Evolutionary conservation across 2,113 vertebrate species (phyloP).

Genomic region (Vimba vimba): DNA sequence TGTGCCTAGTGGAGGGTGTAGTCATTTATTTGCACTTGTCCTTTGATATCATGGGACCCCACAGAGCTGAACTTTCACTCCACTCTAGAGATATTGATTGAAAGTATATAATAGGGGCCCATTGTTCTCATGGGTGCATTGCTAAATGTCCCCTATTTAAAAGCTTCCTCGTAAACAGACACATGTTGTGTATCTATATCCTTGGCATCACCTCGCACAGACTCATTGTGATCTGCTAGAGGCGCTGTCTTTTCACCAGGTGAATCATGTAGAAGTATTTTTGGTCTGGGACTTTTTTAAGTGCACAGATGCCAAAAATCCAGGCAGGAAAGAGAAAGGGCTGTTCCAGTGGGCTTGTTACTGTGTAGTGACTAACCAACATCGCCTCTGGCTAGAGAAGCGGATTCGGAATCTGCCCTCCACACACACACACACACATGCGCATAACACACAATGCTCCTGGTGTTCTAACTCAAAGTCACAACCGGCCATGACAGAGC

Average conservation of each 20-base stretch:
- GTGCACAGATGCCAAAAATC: constrained; percentile 31
- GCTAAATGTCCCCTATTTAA: constrained; percentile 18
- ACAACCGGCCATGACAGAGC: neutral
- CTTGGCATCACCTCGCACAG: neutral
- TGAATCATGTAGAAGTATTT: constrained; percentile 5
- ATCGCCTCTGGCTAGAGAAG: constrained; percentile 30
- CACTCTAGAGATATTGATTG: constrained; percentile 4
- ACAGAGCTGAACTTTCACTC: constrained; percentile 31
- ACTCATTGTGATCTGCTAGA: neutral
- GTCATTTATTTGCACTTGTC: neutral
- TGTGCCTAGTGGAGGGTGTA: constrained; percentile 15
- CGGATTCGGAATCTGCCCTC: neutral
- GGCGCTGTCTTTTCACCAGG: neutral
- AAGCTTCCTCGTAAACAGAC: neutral
- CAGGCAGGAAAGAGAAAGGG: constrained; percentile 12
- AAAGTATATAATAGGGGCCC: neutral
- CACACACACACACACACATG: neutral
- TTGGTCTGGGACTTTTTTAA: constrained; percentile 8
- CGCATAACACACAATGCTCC: neutral
- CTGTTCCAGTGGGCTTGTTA: constrained; percentile 45
- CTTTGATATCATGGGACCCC: neutral
- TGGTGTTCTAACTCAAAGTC: constrained; percentile 38
- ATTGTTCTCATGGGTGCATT: constrained; percentile 17
- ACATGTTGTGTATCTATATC: neutral
- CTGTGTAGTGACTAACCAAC: constrained; percentile 28